Base-by-base conservation (phyloP, 2,113 vertebrate species). In the Ciconia stormi region DNA sequence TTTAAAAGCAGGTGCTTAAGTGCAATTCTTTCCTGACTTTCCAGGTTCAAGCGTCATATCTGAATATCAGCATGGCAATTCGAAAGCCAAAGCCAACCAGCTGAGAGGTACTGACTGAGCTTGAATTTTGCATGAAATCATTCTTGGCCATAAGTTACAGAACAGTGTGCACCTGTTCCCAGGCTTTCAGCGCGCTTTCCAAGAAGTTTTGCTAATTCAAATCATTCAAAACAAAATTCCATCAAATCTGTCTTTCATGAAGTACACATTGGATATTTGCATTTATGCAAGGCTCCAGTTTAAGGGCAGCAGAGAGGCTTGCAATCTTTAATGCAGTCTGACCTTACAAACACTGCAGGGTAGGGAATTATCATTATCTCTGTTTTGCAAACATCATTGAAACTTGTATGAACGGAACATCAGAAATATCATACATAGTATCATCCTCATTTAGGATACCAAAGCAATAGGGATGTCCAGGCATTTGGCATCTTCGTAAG, bases 1-100 rank as follows among this genome's bases (percentile, higher is more conserved):
- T 91, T 93, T 86, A 59, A 94, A 97, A 95, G 49, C 13, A n/a
- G 36, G 36, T 52, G n/a, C 46, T 91, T 85, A 87, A 90, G 19
- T 20, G 32, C 38, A 77, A 34, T 36, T 77, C 40, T 69, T 59
- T 16, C 70, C 38, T 76, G 59, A 67, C 36, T 80, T 91, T 30
- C 40, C 67, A 70, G 44, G 32, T 85, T 92, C 34, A 66, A 85
- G 36, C 7, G 6, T 40, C 18, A 2, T 66, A 67, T 9, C 61
- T 62, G 47, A 93, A 29, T 44, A 89, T 10, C 88, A 74, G 63
- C 61, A 29, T 7, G 47, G 34, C 15, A 76, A 82, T 42, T 80
- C 72, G 71, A 85, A 53, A 76, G 40, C 34, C 82, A 76, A 66
- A 62, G 63, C 32, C 2, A 0, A 86, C n/a, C 82, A 89, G 62